These are phyloP conservation scores for Saccostrea cuccullata DNA, from an alignment of 1,140 invertebrate genomes.

Conservation along the genomic window DNA sequence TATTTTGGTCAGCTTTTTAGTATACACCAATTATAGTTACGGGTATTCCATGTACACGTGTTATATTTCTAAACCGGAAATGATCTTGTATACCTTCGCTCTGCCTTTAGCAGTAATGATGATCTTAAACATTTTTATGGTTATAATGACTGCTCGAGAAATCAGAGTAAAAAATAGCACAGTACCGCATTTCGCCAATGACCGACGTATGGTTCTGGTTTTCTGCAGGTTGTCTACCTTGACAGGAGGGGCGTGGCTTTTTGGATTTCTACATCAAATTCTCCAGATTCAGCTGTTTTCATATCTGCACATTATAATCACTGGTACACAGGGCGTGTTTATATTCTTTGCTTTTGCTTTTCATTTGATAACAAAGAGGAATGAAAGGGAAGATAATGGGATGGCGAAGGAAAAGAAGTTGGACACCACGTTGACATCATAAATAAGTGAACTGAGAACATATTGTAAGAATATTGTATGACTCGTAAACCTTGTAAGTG, in stretches of 20 bases:
- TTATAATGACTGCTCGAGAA: not conserved
- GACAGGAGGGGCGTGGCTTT: not conserved
- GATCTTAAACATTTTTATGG: not conserved
- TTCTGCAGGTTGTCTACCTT: not conserved
- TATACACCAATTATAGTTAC: not conserved
- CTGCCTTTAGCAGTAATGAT: not conserved
- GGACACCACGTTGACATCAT: no score
- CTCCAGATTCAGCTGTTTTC: slow-evolving; percentile 13
- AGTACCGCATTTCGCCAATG: not conserved
- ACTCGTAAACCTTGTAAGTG: no score
- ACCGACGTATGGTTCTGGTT: not conserved
- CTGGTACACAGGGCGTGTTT: not conserved
- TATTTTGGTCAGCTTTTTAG: not conserved
- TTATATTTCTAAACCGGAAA: not conserved
- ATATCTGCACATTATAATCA: not conserved
- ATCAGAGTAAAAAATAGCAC: not conserved
- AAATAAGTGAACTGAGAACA: no score
- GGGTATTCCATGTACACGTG: not conserved
- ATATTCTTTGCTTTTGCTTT: slow-evolving; percentile 18
- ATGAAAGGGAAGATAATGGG: no score
- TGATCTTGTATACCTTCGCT: not conserved
- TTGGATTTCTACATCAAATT: slow-evolving; percentile 5
- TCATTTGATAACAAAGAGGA: not conserved
- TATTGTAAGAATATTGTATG: no score
- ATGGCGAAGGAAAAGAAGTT: no score